A percentile compares a stretch with the other conserved stretches of the same genome.
Conservation (phyloP, 2,113 vertebrate species). For the Lepus americanus region DNA sequence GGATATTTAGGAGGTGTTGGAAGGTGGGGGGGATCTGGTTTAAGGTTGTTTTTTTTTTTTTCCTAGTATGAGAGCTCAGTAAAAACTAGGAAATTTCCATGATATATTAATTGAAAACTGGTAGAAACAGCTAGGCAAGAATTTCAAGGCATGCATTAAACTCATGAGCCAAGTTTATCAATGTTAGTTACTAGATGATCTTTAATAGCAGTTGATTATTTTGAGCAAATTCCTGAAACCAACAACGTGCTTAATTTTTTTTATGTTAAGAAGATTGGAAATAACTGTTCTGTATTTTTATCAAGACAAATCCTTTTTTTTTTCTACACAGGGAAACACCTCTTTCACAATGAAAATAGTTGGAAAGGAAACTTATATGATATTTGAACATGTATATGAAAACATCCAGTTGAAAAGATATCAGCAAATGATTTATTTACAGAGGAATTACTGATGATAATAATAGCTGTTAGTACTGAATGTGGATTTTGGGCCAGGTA, state of each 20-base stretch:
- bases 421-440: conserved; percentile 20
- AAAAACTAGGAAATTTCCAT: background rate
- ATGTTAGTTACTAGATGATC: background rate
- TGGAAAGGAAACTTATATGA: conserved; percentile 30
- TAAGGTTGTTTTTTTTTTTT: background rate
- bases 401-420: conserved; percentile 55
- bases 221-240: background rate
- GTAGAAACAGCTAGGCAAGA: background rate
- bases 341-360: conserved; percentile 2
- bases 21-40: background rate
- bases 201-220: background rate
- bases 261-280: background rate
- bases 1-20: background rate
- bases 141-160: background rate
- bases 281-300: conserved; percentile 59
- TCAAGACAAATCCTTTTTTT: conserved; percentile 35
- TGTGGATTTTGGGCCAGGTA: background rate
- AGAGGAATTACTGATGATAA: conserved; percentile 26
- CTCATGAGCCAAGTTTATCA: background rate
- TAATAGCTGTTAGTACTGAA: background rate
- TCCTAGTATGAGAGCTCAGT: background rate
- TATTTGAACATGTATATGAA: conserved; percentile 33
- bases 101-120: background rate
- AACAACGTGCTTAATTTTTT: background rate
- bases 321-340: background rate